These are phyloP conservation scores for Falco berigora DNA, from an alignment of 2,797 vertebrate species.

Conservation along the genomic window DNA sequence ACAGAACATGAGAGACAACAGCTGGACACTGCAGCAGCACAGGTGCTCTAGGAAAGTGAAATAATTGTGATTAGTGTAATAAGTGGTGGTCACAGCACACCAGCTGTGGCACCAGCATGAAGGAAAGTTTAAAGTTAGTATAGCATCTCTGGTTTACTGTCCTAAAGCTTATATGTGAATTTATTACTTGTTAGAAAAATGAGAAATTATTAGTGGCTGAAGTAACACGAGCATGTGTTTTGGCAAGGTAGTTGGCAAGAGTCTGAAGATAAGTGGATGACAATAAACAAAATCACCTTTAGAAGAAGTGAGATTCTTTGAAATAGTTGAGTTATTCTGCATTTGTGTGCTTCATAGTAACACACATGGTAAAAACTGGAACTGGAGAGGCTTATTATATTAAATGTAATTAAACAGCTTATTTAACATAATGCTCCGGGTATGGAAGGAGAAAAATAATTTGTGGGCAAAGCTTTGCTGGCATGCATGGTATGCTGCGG, in stretches of 20 bases:
- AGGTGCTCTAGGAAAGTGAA: background rate
- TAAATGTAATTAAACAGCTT: background rate
- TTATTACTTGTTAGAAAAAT: background rate
- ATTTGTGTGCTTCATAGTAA: background rate
- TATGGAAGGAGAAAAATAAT: background rate
- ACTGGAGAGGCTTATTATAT: background rate
- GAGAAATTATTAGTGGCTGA: background rate
- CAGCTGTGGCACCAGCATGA: background rate
- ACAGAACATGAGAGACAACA: background rate
- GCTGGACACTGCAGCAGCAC: constrained; percentile 5
- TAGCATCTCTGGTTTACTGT: background rate
- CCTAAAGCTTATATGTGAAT: background rate
- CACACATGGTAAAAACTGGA: background rate
- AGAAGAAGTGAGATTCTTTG: background rate
- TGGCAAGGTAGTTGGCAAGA: background rate
- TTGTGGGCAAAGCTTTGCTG: background rate
- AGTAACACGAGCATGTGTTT: background rate
- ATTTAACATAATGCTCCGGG: background rate
- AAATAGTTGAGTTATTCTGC: background rate
- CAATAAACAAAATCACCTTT: background rate
- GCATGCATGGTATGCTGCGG: background rate
- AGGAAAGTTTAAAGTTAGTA: background rate
- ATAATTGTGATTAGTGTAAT: background rate
- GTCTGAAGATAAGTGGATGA: background rate
- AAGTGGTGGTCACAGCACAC: background rate